Conservation (phyloP, 2,113 vertebrate species). For the Hippocampus mohnikei region DNA sequence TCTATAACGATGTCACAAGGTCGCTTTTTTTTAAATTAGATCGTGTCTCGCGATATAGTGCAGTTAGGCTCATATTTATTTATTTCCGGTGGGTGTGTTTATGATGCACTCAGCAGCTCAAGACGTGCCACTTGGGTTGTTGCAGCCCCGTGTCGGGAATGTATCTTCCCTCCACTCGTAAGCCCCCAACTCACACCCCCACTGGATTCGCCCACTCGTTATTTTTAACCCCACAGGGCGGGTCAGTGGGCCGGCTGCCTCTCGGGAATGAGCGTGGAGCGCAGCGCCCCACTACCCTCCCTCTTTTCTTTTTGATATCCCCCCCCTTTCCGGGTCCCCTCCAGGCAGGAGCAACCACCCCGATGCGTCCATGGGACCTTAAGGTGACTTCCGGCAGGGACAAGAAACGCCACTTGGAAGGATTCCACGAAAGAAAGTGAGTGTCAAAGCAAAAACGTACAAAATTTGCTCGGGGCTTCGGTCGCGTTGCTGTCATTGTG, state of each 20-base stretch:
- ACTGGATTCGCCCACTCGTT: constrained; percentile 64
- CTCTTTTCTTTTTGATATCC: not conserved
- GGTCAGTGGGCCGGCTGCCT: constrained; percentile 56
- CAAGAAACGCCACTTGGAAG: not conserved
- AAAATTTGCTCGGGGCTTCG: not conserved
- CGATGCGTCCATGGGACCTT: constrained; percentile 1
- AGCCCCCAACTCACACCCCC: too few species aligned
- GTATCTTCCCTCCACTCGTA: constrained; percentile 61
- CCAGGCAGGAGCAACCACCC: not conserved
- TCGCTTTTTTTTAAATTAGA: too few species aligned
- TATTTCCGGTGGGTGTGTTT: not conserved
- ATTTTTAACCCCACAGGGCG: constrained; percentile 78
- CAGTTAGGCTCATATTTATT: too few species aligned
- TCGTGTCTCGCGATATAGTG: not conserved
- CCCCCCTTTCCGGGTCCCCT: not conserved
- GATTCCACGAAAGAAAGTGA: not conserved
- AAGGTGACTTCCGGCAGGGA: not conserved
- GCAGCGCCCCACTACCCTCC: constrained; percentile 47
- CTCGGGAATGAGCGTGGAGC: constrained; percentile 64
- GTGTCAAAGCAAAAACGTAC: not conserved
- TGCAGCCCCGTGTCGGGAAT: constrained; percentile 75
- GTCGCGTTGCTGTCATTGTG: not conserved
- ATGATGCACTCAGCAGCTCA: not conserved
- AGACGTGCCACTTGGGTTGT: constrained; percentile 58
- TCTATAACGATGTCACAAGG: too few species aligned